phyloP scores from a whole-genome alignment of 2,113 vertebrate species.

The Glaucidium brasilianum region DNA sequence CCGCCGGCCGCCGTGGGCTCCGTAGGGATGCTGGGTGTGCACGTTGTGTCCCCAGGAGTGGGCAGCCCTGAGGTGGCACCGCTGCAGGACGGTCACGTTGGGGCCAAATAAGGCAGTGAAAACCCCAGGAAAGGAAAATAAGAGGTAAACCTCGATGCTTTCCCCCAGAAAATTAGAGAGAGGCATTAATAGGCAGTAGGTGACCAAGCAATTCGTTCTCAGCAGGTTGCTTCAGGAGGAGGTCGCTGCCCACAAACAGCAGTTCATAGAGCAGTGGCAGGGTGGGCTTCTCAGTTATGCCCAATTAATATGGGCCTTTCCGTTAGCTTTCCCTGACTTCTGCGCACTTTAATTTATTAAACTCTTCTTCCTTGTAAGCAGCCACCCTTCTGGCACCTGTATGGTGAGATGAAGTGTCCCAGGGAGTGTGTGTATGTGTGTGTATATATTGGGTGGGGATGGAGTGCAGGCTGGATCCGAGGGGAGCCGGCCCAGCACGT shows the following conservation, averaged over 20 bases:
- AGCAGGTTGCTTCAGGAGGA: neutral
- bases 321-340: neutral
- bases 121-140: neutral
- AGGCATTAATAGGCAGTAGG: neutral
- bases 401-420: neutral
- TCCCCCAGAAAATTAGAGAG: neutral
- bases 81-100: rapidly evolving
- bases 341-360: neutral
- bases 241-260: neutral
- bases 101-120: neutral
- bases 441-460: neutral
- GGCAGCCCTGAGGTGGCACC: neutral
- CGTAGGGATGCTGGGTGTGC: neutral
- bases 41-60: rapidly evolving
- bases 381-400: neutral
- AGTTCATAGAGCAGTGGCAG: neutral
- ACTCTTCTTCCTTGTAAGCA: neutral
- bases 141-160: neutral
- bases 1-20: too few species aligned
- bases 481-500: rapidly evolving
- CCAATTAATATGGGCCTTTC: neutral
- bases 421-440: neutral
- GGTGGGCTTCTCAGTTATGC: neutral
- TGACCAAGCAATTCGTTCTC: neutral
- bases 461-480: neutral